Evolutionary conservation across 2,888 invertebrate species (phyloP), one percentile per base, ranked within the genome.

Genomic region (Campoplex nolae): DNA sequence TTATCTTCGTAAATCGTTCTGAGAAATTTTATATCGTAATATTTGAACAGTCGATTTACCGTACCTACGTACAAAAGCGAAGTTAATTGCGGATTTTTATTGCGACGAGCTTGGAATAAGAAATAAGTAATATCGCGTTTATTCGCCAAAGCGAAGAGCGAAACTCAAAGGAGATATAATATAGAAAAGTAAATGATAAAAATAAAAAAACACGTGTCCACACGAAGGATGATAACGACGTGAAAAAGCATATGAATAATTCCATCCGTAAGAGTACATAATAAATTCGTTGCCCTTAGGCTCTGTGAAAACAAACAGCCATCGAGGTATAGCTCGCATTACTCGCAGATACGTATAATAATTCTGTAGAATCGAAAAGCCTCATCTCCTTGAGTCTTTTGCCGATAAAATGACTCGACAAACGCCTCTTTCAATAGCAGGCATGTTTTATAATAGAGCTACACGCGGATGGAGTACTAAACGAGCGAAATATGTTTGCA

Each of bases 181-280:
- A 1, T n/a, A n/a, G n/a, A 68, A 56, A 79, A 18, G 38, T 38
- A 38, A 23, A 48, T 45, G 11, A 45, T 13, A 45, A 45, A 42
- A 1, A 35, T 23, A 38, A 67, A 32, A 56, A 71, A 68, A 75
- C n/a, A 45, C 35, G 48, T 45, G 56, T 62, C 48, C 48, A 68
- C 65, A 71, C 56, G 18, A 35, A 62, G 48, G 65, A 84, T 42
- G 62, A 80, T 48, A 65, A 35, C 74, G 45, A 73, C 73, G 35
- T 58, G 23, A 28, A 79, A 68, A 67, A 54, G 48, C 45, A 51
- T 48, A 73, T 81, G 81, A 81, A 81, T 85, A 85, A 85, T 81
- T 85, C 67, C 42, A 75, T 85, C 38, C 71, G 45, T 65, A 54
- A 80, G n/a, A 42, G 56, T 38, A 18, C 32, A 81, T 85, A 81